These are phyloP conservation scores for Aurelia coerulea DNA, from an alignment of 30 jellyfish, hydroid and myxozoan genomes.

Conservation along the genomic window DNA sequence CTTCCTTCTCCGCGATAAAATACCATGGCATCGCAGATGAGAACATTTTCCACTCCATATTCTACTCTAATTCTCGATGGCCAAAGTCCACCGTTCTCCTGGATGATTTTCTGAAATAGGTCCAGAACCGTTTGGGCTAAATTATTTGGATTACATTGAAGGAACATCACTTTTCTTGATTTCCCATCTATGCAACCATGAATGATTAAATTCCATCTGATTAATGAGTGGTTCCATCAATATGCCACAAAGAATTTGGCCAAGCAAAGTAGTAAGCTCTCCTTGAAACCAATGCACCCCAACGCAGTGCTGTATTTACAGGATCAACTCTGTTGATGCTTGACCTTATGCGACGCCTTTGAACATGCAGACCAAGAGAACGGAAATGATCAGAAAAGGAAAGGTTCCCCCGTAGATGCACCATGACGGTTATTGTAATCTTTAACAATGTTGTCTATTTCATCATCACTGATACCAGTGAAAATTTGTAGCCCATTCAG, in stretches of 20 bases:
- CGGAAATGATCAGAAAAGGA: background rate
- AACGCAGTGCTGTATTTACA: slow-evolving; percentile 10
- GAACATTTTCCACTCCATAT: slow-evolving; percentile 38
- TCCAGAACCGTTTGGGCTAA: slow-evolving; percentile 45
- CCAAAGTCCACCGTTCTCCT: slow-evolving; percentile 43
- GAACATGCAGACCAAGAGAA: slow-evolving; percentile 15
- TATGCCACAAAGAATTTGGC: slow-evolving; percentile 51
- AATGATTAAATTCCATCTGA: slow-evolving; percentile 48
- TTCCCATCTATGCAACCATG: slow-evolving; percentile 61
- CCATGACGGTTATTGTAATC: slow-evolving; percentile 35
- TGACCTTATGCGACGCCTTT: slow-evolving; percentile 4
- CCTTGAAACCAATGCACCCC: slow-evolving; percentile 24
- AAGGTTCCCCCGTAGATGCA: slow-evolving; percentile 54
- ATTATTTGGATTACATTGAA: slow-evolving; percentile 27
- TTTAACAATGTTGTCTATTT: slow-evolving; percentile 5
- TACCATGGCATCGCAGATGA: slow-evolving; percentile 39
- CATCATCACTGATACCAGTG: slow-evolving; percentile 17
- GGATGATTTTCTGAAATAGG: slow-evolving; percentile 22
- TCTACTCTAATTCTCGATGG: slow-evolving; percentile 71
- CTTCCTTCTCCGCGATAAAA: background rate
- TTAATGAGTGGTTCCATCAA: slow-evolving; percentile 47
- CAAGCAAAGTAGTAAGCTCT: slow-evolving; percentile 31
- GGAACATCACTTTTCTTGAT: slow-evolving; percentile 34
- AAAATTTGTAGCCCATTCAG: background rate
- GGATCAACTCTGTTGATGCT: slow-evolving; percentile 27